Base-by-base conservation (phyloP, 1,140 invertebrate genomes). In the Aphaenogaster ashmeadi region DNA sequence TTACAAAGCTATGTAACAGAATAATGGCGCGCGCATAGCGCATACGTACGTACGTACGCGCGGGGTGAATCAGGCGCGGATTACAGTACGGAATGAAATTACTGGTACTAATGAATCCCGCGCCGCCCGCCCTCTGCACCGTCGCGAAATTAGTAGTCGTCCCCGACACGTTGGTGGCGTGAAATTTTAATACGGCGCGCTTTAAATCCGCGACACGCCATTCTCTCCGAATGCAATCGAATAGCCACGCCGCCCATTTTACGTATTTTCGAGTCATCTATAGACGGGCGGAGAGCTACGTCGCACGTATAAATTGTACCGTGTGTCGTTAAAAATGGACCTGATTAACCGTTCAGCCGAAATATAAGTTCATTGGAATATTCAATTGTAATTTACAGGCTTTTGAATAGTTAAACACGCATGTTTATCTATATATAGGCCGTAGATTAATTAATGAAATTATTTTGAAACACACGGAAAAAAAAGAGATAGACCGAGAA, bases 81-180 rank as follows among this genome's bases (percentile, higher is more conserved):
- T 86, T 86, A 78, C 83, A 86, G 71, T 86, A 86, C 83, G 83
- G 60, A 84, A 84, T 84, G 80, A 84, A 84, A 84, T 84, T 84
- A 84, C 80, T 84, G 80, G 69, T 84, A 84, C 80, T 84, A 84
- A 84, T 84, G 80, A 84, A 84, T 84, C 80, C 69, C 80, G 69
- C 52, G 67, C 67, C 67, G 78, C 77, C 62, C 62, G 44, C 75
- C 15, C 54, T 64, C 56, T 52, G 78, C 64, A 71, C 64, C 69
- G 69, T 60, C 69, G 41, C 69, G 54, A 84, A 84, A 84, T 84
- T 84, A 84, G 80, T 84, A 84, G 80, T 84, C 80, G 54, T 74
- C 80, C 80, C 69, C 80, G 80, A 60, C 78, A 69, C 50, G 80
- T 84, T 74, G 69, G 80, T 62, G 54, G 69, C 69, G 69, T 84